These are phyloP conservation scores for Rhizoglyphus robini DNA, from an alignment of 1,140 invertebrate genomes.

Conservation along the genomic window DNA sequence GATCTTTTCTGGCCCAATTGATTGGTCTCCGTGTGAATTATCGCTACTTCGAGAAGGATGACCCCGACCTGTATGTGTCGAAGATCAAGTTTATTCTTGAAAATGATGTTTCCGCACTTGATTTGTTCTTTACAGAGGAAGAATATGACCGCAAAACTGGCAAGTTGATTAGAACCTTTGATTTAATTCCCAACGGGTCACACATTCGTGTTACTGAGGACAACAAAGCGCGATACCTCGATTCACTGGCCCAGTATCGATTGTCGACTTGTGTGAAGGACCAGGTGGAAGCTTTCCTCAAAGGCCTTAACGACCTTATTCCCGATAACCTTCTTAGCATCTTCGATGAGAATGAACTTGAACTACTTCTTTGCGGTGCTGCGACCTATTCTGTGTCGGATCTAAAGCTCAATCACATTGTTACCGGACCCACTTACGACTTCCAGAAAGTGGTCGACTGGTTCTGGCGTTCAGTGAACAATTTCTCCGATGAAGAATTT, in stretches of 20 bases:
- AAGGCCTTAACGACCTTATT: slow-evolving; percentile 74
- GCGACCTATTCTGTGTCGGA: slow-evolving; percentile 82
- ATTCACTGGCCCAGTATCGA: slow-evolving; percentile 73
- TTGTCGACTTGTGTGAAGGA: slow-evolving; percentile 61
- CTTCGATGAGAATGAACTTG: slow-evolving; percentile 90
- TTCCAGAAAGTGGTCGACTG: slow-evolving; percentile 71
- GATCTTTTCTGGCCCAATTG: slow-evolving; percentile 84
- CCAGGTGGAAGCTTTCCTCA: slow-evolving; percentile 73
- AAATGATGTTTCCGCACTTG: slow-evolving; percentile 70
- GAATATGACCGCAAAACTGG: slow-evolving; percentile 59
- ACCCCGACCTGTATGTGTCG: slow-evolving; percentile 75
- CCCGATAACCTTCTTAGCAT: slow-evolving; percentile 82
- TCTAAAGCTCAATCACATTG: slow-evolving; percentile 69
- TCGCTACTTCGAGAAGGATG: slow-evolving; percentile 92
- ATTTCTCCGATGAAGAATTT: slow-evolving; percentile 84
- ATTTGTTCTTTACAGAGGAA: slow-evolving; percentile 74
- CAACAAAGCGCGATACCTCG: slow-evolving; percentile 68
- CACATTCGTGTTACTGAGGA: slow-evolving; percentile 54
- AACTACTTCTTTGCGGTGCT: slow-evolving; percentile 81
- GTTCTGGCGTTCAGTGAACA: slow-evolving; percentile 86
- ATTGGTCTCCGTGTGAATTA: slow-evolving; percentile 83
- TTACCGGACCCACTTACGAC: slow-evolving; percentile 64
- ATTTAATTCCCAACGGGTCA: slow-evolving; percentile 58
- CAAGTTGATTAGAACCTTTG: slow-evolving; percentile 49
- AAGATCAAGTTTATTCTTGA: slow-evolving; percentile 85